Percentiles rank a stretch among this genome's conserved stretches.
Conservation (phyloP, 1,140 invertebrate genomes). For the Drosophila fuyamai region DNA sequence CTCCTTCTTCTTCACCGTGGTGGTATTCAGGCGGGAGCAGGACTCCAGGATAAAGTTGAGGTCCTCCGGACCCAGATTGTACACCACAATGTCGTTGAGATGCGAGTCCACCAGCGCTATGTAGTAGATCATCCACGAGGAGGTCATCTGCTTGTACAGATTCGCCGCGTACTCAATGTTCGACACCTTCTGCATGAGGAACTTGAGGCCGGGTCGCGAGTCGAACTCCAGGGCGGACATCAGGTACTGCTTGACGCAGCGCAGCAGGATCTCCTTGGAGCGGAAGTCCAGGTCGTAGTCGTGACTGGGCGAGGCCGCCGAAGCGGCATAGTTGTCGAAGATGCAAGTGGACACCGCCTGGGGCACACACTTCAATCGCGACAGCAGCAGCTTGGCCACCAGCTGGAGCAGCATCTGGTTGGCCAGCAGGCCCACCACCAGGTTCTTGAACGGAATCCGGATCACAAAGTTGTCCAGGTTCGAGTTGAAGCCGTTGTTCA, state of each 20-base stretch:
- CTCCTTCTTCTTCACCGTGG: constrained; percentile 86
- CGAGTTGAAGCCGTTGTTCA: constrained; percentile 89
- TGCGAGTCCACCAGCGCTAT: constrained; percentile 93
- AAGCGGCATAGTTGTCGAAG: constrained; percentile 80
- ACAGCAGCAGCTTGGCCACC: constrained; percentile 93
- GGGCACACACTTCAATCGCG: constrained; percentile 86
- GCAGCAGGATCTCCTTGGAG: constrained; percentile 87
- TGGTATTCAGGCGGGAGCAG: constrained; percentile 85
- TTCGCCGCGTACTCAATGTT: constrained; percentile 95
- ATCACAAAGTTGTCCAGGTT: constrained; percentile 92
- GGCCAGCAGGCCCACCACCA: constrained; percentile 94
- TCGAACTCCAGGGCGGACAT: constrained; percentile 94
- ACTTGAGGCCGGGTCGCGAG: constrained; percentile 94
- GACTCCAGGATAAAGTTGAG: constrained; percentile 88
- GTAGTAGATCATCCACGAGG: constrained; percentile 95
- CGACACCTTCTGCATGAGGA: constrained; percentile 96
- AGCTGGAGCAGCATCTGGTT: constrained; percentile 96
- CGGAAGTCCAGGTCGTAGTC: constrained; percentile 86
- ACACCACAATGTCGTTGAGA: constrained; percentile 88
- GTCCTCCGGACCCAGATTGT: constrained; percentile 87
- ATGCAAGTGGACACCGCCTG: constrained; percentile 84
- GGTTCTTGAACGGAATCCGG: constrained; percentile 93
- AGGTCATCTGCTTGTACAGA: constrained; percentile 96
- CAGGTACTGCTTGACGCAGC: constrained; percentile 92
- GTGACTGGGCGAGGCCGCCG: constrained; percentile 85